Base-by-base conservation (phyloP, 2,113 vertebrate genomes). In the Eonycteris spelaea region DNA sequence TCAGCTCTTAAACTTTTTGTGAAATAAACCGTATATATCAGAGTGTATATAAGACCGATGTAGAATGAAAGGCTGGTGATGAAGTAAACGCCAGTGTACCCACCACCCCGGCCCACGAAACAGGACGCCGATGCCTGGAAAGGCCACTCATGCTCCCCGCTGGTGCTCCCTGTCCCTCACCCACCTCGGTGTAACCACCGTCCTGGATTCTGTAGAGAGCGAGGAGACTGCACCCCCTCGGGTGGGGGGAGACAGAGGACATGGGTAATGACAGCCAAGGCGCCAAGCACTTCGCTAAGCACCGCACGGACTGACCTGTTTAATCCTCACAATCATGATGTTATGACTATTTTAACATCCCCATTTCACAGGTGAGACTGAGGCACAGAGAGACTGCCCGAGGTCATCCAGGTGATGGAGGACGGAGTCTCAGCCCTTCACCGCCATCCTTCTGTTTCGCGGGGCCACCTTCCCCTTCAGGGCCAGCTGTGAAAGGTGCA, bases 231-330 rank as follows among this genome's bases (percentile, higher is more conserved):
- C 30, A 22, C 22, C 30, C 48, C 6, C 7, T 0, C 26, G 38
- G 26, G 26, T 12, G 4, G 12, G 4, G 12, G n/a, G 35, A n/a
- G 26, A 33, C 1, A 22, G 61, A 16, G 30, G 38, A 11, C 2
- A 10, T 11, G n/a, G 33, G 6, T 61, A 26, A 5, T 10, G 26
- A 53, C 8, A 43, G 9, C 30, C 59, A 13, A 5, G 0, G 1
- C 8, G 13, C 57, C 11, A 8, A 12, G 18, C 45, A 0, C 35
- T 30, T 22, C 24, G 6, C 38, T 35, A 12, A 24, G 8, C 35
- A 0, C 28, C 0, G 6, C 1, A 0, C 0, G 11, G n/a, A 14
- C 19, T 2, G 28, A 18, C 53, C 38, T 24, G 4, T 10, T 40
- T 13, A 19, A 12, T 3, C 33, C 16, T 70, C 22, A 7, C 0